These are phyloP conservation scores for Semotilus atromaculatus DNA, from an alignment of 2,797 vertebrate species.

Conservation along the genomic window DNA sequence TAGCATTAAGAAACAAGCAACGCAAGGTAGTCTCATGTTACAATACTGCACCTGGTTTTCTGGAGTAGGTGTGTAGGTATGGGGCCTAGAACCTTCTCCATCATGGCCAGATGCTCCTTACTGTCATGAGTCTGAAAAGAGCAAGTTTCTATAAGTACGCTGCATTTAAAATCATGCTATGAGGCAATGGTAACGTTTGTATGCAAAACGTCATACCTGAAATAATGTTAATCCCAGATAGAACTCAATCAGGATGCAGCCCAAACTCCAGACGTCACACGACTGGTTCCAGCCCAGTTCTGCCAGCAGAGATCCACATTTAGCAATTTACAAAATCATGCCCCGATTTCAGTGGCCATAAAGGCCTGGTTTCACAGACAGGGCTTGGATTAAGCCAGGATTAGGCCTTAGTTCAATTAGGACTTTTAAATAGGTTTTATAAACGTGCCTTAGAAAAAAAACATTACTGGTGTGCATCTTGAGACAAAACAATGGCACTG, in stretches of 20 bases:
- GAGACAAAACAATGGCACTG: no score
- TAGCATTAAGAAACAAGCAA: neutral
- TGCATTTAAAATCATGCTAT: neutral
- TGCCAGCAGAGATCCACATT: constrained; percentile 61
- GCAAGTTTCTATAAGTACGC: neutral
- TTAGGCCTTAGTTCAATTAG: no score
- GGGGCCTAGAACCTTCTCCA: constrained; percentile 92
- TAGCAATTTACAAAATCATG: neutral
- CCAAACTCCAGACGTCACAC: constrained; percentile 90
- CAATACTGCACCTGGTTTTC: constrained; percentile 81
- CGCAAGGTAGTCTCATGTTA: neutral
- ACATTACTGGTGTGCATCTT: no score
- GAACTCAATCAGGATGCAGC: constrained; percentile 89
- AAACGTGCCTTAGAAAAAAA: no score
- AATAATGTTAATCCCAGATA: constrained; percentile 90
- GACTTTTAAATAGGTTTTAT: no score
- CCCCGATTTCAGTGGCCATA: no score
- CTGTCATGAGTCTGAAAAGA: constrained; percentile 84
- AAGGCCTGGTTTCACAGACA: no score
- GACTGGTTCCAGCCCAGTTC: constrained; percentile 89
- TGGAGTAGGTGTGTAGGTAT: constrained; percentile 84
- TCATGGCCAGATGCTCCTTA: constrained; percentile 97
- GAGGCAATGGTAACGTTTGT: no score
- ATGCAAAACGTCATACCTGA: constrained; percentile 71
- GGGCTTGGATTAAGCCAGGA: no score